phyloP scores from a whole-genome alignment of 23 tunicate species.

The Styela plicata region DNA sequence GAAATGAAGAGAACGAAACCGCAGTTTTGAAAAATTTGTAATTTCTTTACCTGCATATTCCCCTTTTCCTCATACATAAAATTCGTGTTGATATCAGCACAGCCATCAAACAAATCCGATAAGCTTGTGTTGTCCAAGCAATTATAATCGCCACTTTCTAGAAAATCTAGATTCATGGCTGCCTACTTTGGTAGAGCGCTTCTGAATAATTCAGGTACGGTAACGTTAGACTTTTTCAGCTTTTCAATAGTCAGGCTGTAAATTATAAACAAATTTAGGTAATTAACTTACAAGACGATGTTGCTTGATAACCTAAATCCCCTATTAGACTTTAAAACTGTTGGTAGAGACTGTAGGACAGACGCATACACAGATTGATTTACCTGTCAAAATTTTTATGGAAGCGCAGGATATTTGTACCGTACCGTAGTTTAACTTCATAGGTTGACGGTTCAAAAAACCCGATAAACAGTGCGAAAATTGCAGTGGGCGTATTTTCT shows the following conservation, averaged over 20 bases:
- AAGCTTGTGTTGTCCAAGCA: neutral
- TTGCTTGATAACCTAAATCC: no score
- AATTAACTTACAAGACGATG: neutral
- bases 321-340: neutral
- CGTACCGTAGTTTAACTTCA: no score
- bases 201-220: neutral
- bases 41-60: neutral
- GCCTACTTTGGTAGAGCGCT: no score
- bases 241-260: neutral
- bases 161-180: conserved; percentile 5
- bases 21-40: no score
- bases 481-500: no score
- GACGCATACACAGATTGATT: neutral
- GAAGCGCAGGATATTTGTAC: no score
- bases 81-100: conserved; percentile 7
- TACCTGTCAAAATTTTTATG: no score
- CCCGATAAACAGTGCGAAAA: no score
- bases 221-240: neutral
- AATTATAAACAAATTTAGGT: neutral
- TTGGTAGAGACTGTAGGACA: neutral
- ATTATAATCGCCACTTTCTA: conserved; percentile 10
- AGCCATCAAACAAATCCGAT: neutral
- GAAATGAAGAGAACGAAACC: no score
- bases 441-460: no score
- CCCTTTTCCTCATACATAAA: neutral